Evolutionary conservation across 2,113 vertebrate genomes (phyloP).

Genomic region (Cebidichthys violaceus): DNA sequence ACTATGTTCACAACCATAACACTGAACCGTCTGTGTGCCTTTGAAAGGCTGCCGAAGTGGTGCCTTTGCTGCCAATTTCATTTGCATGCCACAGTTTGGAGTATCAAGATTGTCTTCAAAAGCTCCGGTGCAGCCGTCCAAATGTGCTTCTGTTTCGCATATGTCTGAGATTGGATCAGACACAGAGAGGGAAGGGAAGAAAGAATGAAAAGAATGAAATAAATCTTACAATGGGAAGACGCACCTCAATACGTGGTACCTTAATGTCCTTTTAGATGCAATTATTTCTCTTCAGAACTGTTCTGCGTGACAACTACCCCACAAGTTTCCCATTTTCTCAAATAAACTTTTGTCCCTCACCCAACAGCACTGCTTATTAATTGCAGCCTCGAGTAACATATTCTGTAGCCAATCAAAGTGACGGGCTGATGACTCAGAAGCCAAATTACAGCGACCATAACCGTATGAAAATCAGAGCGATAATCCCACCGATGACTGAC

Average conservation of each 20-base stretch:
- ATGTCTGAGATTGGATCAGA: slow-evolving; percentile 22
- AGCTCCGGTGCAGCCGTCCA: slow-evolving; percentile 9
- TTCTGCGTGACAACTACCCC: not conserved
- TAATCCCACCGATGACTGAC: slow-evolving; percentile 61
- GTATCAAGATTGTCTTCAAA: slow-evolving; percentile 47
- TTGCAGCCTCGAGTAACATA: slow-evolving; percentile 44
- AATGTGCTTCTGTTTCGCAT: slow-evolving; percentile 24
- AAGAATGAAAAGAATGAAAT: slow-evolving; percentile 3
- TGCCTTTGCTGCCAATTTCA: slow-evolving; percentile 36
- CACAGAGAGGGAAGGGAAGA: not conserved
- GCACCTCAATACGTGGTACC: not conserved
- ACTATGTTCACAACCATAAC: slow-evolving; percentile 33
- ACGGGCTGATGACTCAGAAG: slow-evolving; percentile 70
- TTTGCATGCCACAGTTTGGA: slow-evolving; percentile 44
- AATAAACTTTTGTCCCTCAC: not conserved
- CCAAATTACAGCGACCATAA: slow-evolving; percentile 65
- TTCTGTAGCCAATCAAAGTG: slow-evolving; percentile 70
- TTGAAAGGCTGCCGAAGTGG: slow-evolving; percentile 44
- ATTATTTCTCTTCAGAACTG: not conserved
- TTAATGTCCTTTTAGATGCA: not conserved
- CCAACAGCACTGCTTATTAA: slow-evolving; percentile 39
- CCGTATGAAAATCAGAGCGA: slow-evolving; percentile 36
- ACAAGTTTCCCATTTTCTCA: slow-evolving; percentile 19
- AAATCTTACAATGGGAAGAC: not conserved
- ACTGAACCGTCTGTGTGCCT: slow-evolving; percentile 28